Base-by-base conservation (phyloP, 2,113 vertebrate species). In the Blennius ocellaris region DNA sequence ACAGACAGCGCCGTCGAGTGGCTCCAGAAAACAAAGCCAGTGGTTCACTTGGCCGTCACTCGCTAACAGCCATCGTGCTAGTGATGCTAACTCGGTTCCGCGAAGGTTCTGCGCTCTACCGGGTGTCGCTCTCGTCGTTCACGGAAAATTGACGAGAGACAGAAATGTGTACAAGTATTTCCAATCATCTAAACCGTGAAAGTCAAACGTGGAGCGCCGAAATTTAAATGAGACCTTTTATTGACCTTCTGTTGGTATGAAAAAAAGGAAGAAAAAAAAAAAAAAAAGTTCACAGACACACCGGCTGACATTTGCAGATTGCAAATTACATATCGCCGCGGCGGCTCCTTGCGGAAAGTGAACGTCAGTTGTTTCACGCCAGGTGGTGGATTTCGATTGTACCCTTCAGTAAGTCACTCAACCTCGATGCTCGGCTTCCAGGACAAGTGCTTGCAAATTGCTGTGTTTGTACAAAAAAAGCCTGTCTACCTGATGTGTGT, bases 381-480 rank as follows among this genome's bases (percentile, higher is more conserved):
- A 48, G 58, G 58, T 64, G 59, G 45, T 71, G 44, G 63, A 67
- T 71, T 55, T 44, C 48, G 30, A 40, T 30, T 3, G 7, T 67
- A 79, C 63, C 81, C 81, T 84, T 83, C 73, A 75, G 67, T 49
- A 51, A 84, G 79, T 75, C 80, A 66, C 61, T 72, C 76, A 74
- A 65, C 82, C 77, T 78, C 73, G 62, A 63, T 75, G 74, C 66
- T 85, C 70, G 9, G 55, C 68, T 70, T 79, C 75, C 64, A 73
- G 65, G 56, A 48, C 72, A 72, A 71, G 50, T 62, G 75, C 4
- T 58, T 69, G 58, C 52, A 73, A 66, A 70, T 69, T 59, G 80
- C 80, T 78, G 73, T 69, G 81, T 80, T 83, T 80, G 74, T 76
- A 69, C 72, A 69, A 85, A 81, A 85, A 81, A 67, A 30, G 68